Evolutionary conservation across 2,888 invertebrate genomes (phyloP), one percentile per base, ranked within the genome.

Genomic region (Platynereis dumerilii): DNA sequence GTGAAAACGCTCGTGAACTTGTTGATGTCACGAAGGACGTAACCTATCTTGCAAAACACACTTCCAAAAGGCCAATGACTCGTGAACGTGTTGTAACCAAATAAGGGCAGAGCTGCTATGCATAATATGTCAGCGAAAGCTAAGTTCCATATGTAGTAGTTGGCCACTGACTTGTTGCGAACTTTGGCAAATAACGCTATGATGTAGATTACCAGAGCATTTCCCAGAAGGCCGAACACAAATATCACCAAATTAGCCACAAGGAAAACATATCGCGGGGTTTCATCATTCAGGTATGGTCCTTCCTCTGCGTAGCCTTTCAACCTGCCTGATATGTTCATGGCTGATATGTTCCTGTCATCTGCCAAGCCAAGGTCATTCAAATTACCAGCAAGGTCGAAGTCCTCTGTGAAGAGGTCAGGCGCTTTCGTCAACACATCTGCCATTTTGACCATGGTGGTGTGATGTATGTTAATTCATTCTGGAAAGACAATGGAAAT

Each of bases 1-100:
- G 69, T 69, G 52, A 69, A 66, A 24, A 70, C 63, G 26, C 65
- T 67, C 0, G 64, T 57, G 34, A 60, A 67, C 39, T 64, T 67
- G 64, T 60, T 67, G 42, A 64, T 64, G 22, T 67, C 67, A 10
- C 67, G 45, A 20, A 55, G 29, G 34, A 60, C 54, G 29, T 67
- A 67, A 42, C 60, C 64, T 15, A 67, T 42, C 48, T 67, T 67
- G 28, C 67, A 67, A 42, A 59, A 60, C 10, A 60, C 54, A 24
- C n/a, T 39, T 22, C 64, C 67, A 17, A 64, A 42, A 7, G 64
- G 64, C 64, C 64, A 64, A 24, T 62, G 17, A 29, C 34, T 28
- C 7, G 67, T 61, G 64, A 52, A 60, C 20, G 67, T 62, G 22
- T 62, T 62, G 55, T 66, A 67, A 58, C 67, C 64, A 58, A 64